Conservation (phyloP, 2,797 vertebrate species). For the Lagodon rhomboides region DNA sequence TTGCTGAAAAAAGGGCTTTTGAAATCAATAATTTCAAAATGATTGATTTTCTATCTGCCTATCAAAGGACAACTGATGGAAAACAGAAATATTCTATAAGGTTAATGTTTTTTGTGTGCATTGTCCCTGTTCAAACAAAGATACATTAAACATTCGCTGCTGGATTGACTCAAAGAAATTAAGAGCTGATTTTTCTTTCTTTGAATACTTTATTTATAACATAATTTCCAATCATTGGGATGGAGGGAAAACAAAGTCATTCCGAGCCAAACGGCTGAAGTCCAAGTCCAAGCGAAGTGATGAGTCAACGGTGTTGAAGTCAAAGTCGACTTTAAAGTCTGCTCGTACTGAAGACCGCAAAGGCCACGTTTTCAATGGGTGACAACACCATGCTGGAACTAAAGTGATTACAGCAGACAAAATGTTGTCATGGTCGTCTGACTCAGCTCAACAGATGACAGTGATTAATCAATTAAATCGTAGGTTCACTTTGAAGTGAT, state of each 20-base stretch:
- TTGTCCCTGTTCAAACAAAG: no score
- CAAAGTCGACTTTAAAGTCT: neutral
- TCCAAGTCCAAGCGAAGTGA: no score
- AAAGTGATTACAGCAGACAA: constrained; percentile 5
- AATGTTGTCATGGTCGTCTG: neutral
- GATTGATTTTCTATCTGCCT: neutral
- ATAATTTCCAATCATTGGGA: neutral
- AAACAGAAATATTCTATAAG: no score
- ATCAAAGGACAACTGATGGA: no score
- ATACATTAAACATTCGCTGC: no score
- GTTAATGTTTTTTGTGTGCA: no score
- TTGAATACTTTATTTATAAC: neutral
- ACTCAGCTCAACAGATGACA: constrained; percentile 14
- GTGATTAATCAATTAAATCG: neutral
- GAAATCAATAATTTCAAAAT: neutral
- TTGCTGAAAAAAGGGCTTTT: neutral
- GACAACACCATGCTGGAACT: constrained; percentile 6
- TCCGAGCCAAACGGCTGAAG: no score
- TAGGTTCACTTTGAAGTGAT: neutral
- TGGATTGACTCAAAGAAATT: no score
- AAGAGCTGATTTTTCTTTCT: neutral
- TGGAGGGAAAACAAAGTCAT: no score
- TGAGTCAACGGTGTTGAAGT: neutral
- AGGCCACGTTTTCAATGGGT: neutral
- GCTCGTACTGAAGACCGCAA: no score